Conservation (phyloP, 2,888 invertebrate species). For the Acleris cristana region DNA sequence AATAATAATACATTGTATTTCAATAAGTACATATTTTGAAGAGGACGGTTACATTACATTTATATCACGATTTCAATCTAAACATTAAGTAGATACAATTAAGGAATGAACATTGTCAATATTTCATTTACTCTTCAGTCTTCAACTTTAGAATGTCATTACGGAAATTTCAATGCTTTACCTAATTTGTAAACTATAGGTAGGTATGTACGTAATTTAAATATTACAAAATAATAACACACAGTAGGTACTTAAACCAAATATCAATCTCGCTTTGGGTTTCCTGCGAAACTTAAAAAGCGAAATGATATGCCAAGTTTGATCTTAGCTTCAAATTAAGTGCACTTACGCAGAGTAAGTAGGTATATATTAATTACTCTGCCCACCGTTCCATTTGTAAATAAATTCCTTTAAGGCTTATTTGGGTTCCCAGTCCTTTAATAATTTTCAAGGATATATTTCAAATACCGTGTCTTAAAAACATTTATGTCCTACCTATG, state of each 20-base stretch:
- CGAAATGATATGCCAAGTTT: conserved; percentile 51
- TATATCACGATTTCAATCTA: conserved; percentile 41
- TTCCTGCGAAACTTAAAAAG: conserved; percentile 72
- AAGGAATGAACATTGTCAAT: conserved; percentile 24
- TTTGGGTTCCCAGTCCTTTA: too few relatives aligned
- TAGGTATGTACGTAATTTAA: not conserved
- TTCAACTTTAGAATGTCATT: conserved; percentile 4
- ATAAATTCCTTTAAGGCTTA: too few relatives aligned
- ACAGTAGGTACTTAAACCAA: conserved; percentile 9
- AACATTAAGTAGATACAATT: conserved; percentile 31
- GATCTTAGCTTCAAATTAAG: not conserved
- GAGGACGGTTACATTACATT: conserved; percentile 54
- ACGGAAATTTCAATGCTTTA: not conserved
- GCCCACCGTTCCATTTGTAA: too few relatives aligned
- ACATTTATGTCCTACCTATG: too few relatives aligned
- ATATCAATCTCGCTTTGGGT: conserved; percentile 66
- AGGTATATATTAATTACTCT: too few relatives aligned
- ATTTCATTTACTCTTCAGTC: conserved; percentile 23
- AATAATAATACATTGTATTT: conserved; percentile 23
- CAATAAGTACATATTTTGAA: conserved; percentile 39
- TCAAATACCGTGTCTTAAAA: too few relatives aligned
- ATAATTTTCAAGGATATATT: too few relatives aligned
- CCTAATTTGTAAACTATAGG: not conserved
- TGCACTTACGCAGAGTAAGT: conserved; percentile 1
- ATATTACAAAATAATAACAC: not conserved